phyloP scores from a whole-genome alignment of 2,888 invertebrate species.

The Acleris laterana region DNA sequence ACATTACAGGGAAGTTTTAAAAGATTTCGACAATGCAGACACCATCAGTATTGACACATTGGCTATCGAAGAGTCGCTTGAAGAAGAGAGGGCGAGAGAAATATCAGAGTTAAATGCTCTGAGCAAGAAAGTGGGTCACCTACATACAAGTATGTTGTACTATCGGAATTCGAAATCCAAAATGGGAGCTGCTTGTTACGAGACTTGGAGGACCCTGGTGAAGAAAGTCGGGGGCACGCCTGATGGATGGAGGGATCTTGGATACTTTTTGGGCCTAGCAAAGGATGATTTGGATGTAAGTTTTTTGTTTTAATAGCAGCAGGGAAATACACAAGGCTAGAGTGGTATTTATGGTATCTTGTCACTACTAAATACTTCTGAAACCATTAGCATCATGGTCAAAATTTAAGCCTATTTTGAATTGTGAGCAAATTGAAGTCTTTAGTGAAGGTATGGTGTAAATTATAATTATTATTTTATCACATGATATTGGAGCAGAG shows the following conservation, averaged over 20 bases:
- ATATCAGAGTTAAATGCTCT: conserved; percentile 63
- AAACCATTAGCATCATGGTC: no score
- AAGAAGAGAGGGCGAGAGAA: conserved; percentile 66
- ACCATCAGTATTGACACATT: conserved; percentile 72
- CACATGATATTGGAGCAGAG: no score
- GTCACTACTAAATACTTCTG: no score
- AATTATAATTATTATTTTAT: no score
- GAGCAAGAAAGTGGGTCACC: conserved; percentile 68
- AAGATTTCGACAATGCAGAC: conserved; percentile 63
- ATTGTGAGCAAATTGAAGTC: no score
- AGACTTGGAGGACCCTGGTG: conserved; percentile 69
- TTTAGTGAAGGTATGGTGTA: no score
- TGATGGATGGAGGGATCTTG: conserved; percentile 73
- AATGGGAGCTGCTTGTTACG: conserved; percentile 67
- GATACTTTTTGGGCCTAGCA: conserved; percentile 63
- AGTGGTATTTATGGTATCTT: not conserved
- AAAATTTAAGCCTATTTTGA: no score
- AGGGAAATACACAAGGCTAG: no score
- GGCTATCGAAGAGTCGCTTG: conserved; percentile 63
- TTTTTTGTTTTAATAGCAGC: conserved; percentile 28
- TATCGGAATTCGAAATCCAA: conserved; percentile 70
- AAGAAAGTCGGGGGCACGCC: conserved; percentile 71
- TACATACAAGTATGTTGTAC: conserved; percentile 72
- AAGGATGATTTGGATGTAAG: conserved; percentile 75
- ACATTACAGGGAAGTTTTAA: conserved; percentile 61